These are phyloP conservation scores for Julus scandinavius DNA, from an alignment of 2,888 invertebrate genomes.

Conservation along the genomic window DNA sequence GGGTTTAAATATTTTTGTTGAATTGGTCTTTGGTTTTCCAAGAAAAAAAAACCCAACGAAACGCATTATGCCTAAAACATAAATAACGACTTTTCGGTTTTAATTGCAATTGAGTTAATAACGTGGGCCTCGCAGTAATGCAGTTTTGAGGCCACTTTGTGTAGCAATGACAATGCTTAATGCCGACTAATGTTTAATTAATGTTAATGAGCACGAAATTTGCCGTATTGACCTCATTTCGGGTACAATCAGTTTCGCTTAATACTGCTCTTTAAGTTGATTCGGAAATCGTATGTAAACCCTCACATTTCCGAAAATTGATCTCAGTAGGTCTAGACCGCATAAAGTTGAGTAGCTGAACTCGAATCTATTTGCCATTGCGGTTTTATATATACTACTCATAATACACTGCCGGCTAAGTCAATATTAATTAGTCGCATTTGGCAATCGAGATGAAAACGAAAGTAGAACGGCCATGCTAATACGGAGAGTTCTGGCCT, in stretches of 20 bases:
- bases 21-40: too few species aligned
- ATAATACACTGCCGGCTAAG: not conserved
- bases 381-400: not conserved
- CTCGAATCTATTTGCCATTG: not conserved
- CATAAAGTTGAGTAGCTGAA: not conserved
- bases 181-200: not conserved
- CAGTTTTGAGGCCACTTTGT: too few species aligned
- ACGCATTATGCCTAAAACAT: too few species aligned
- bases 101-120: too few species aligned
- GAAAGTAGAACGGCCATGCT: constrained; percentile 23
- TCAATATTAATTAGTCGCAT: constrained; percentile 2
- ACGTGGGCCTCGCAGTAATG: too few species aligned
- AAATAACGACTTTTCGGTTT: too few species aligned
- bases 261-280: not conserved
- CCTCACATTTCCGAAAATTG: not conserved
- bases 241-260: not conserved
- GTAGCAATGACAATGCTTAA: not conserved
- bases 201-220: not conserved
- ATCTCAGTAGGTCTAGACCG: not conserved
- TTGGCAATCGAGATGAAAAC: not conserved
- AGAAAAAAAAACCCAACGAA: too few species aligned
- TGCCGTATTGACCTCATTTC: not conserved
- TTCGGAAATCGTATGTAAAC: not conserved
- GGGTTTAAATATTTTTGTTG: not conserved
- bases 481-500: not conserved